Evolutionary conservation across 2,888 invertebrate species (phyloP).

Genomic region (Pyrgus malvae): DNA sequence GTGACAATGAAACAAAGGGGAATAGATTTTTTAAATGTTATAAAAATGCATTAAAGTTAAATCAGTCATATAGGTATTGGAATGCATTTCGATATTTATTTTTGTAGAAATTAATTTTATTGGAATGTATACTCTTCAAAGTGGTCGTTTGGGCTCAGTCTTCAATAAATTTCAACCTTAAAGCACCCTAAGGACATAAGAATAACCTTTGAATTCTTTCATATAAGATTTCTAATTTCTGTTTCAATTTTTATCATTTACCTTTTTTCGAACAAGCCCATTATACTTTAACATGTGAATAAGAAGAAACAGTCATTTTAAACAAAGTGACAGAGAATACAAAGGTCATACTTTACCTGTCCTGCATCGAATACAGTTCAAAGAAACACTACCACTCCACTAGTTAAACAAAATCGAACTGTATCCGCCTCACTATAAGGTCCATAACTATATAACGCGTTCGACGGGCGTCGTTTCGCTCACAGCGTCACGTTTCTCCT

Average conservation of each 20-base stretch:
- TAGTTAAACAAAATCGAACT: not conserved
- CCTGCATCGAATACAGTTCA: not conserved
- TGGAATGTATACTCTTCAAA: not conserved
- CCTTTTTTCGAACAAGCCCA: too few species aligned
- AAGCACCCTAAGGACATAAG: too few species aligned
- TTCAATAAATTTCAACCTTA: constrained; percentile 6
- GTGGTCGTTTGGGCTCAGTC: constrained; percentile 2
- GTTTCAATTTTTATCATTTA: too few species aligned
- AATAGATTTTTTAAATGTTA: too few species aligned
- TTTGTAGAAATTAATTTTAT: not conserved
- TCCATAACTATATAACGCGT: constrained; percentile 48
- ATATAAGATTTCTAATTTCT: too few species aligned
- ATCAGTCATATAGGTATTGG: not conserved
- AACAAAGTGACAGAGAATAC: too few species aligned
- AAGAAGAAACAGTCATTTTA: too few species aligned
- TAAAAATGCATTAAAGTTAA: not conserved
- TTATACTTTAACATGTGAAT: too few species aligned
- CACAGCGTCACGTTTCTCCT: constrained; percentile 34
- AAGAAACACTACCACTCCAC: constrained; percentile 3
- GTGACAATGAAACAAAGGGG: too few species aligned
- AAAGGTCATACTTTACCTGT: constrained; percentile 1
- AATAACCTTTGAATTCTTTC: too few species aligned
- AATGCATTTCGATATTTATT: not conserved
- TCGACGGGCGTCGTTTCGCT: constrained; percentile 48
- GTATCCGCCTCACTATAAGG: not conserved